phyloP scores from a whole-genome alignment of 2,797 vertebrate species.

The Acanthiza pusilla region DNA sequence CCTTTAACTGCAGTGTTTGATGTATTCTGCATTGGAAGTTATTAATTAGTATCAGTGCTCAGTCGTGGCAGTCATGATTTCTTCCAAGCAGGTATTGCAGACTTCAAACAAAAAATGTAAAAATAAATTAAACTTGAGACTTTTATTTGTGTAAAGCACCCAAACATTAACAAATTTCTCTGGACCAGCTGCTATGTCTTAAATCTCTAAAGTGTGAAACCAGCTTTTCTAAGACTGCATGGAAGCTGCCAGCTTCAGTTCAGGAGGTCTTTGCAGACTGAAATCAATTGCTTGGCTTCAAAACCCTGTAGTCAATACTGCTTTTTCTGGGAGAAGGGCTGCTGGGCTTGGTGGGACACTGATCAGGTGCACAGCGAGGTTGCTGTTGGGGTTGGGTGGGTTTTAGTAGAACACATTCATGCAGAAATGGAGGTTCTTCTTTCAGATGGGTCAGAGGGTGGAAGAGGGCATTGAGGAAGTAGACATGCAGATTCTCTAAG shows the following conservation, averaged over 20 bases:
- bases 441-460: background rate
- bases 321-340: background rate
- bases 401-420: background rate
- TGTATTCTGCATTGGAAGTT: background rate
- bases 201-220: background rate
- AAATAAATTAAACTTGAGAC: background rate
- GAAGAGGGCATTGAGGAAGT: background rate
- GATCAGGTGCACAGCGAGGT: background rate
- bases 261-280: background rate
- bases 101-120: background rate
- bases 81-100: background rate
- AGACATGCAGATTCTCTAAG: background rate
- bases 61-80: background rate
- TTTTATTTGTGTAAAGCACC: background rate
- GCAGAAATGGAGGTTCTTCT: background rate
- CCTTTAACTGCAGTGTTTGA: background rate
- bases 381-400: background rate
- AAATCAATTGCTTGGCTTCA: slow-evolving; percentile 15
- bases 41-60: background rate
- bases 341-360: background rate
- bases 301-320: slow-evolving; percentile 1
- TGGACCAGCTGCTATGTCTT: background rate
- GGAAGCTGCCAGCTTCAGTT: background rate
- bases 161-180: background rate
- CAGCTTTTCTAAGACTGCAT: background rate